Evolutionary conservation across 2,797 vertebrate species (phyloP).

Genomic region (Acestrorhynchus altus): DNA sequence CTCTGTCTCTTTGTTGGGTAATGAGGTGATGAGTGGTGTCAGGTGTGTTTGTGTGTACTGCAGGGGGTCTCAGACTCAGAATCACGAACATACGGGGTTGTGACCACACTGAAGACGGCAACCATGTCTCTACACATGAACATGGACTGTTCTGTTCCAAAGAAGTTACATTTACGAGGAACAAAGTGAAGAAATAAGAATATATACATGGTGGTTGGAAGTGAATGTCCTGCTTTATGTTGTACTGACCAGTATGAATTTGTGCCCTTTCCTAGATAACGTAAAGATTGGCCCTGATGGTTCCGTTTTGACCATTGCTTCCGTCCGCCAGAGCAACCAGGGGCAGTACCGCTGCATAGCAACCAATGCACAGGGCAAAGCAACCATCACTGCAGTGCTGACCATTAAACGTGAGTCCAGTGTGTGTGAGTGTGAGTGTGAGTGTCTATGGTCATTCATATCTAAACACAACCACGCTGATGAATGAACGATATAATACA

Average conservation of each 20-base stretch:
- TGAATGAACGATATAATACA: too few relatives aligned
- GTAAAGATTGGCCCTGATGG: slow-evolving; percentile 84
- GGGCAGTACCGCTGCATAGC: slow-evolving; percentile 89
- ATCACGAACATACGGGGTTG: background rate
- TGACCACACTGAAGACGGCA: background rate
- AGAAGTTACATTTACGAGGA: too few relatives aligned
- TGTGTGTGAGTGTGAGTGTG: slow-evolving; percentile 1
- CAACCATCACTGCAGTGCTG: slow-evolving; percentile 77
- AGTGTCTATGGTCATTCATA: too few relatives aligned
- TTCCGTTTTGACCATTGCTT: slow-evolving; percentile 81
- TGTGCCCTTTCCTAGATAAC: slow-evolving; percentile 73
- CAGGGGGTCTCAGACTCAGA: background rate
- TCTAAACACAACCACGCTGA: too few relatives aligned
- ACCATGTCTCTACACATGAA: background rate
- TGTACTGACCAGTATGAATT: background rate
- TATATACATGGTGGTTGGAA: too few relatives aligned
- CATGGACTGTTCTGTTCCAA: too few relatives aligned
- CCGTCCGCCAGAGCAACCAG: slow-evolving; percentile 79
- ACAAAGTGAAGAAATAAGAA: too few relatives aligned
- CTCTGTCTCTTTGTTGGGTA: background rate
- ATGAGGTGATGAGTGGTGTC: background rate
- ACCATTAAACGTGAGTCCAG: slow-evolving; percentile 83
- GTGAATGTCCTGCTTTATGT: too few relatives aligned
- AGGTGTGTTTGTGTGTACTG: background rate
- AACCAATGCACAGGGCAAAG: slow-evolving; percentile 77